Percentiles rank a stretch among this genome's conserved stretches.
These are phyloP conservation scores for Physocephala rufipes DNA, from an alignment of 2,888 invertebrate genomes.

Conservation along the genomic window DNA sequence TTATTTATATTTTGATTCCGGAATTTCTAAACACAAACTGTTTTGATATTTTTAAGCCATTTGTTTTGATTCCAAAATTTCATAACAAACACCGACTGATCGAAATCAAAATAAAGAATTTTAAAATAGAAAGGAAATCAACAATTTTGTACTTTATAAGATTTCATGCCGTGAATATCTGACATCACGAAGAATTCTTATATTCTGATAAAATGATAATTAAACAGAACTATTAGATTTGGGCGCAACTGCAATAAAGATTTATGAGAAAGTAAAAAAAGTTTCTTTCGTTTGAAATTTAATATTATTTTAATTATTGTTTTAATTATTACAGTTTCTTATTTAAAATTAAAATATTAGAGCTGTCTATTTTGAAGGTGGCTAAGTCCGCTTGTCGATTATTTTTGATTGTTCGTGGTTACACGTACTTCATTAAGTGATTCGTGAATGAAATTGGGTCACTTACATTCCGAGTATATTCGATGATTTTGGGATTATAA, in stretches of 20 bases:
- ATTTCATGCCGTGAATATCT: background rate
- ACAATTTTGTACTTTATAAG: background rate
- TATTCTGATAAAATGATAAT: background rate
- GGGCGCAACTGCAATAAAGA: too few species aligned
- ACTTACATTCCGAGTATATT: too few species aligned
- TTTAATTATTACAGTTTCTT: too few species aligned
- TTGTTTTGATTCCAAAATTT: constrained; percentile 9
- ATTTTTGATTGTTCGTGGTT: too few species aligned
- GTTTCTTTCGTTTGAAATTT: too few species aligned
- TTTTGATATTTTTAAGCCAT: background rate
- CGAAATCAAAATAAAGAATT: constrained; percentile 16
- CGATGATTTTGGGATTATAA: too few species aligned
- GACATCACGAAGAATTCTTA: background rate
- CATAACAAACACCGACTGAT: constrained; percentile 18
- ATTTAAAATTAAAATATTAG: too few species aligned
- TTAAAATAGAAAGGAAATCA: constrained; percentile 2
- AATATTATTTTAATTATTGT: too few species aligned
- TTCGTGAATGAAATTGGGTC: too few species aligned
- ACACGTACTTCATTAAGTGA: too few species aligned
- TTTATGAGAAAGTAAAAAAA: background rate
- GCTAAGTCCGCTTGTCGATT: too few species aligned
- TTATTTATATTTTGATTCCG: constrained; percentile 18
- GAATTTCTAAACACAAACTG: constrained; percentile 24
- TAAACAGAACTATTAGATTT: constrained; percentile 5
- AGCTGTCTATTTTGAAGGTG: too few species aligned